phyloP scores from a whole-genome alignment of 1,140 invertebrate species.

The Scaptomyza hsui region DNA sequence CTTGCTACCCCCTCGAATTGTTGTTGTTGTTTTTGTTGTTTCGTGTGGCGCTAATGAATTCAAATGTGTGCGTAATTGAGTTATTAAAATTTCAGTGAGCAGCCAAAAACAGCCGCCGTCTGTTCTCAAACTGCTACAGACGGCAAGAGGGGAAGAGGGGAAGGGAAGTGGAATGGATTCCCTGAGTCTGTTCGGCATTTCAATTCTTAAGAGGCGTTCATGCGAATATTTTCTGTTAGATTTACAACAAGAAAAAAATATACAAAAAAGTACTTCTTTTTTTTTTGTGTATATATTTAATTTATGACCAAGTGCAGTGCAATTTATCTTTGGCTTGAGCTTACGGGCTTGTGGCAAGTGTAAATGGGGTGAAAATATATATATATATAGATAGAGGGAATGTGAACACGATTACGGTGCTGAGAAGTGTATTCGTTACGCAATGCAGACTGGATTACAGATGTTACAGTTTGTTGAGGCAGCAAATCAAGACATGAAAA shows the following conservation, averaged over 20 bases:
- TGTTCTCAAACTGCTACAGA: slow-evolving; percentile 11
- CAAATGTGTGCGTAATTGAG: slow-evolving; percentile 82
- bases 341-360: slow-evolving; percentile 8
- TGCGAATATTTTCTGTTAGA: slow-evolving; percentile 48
- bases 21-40: slow-evolving; percentile 42
- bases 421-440: slow-evolving; percentile 24
- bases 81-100: slow-evolving; percentile 79
- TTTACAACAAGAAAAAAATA: slow-evolving; percentile 28
- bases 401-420: not conserved
- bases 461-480: not conserved
- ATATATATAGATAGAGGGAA: slow-evolving; percentile 1
- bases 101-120: slow-evolving; percentile 33
- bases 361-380: slow-evolving; percentile 20
- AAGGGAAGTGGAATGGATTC: not conserved
- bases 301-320: slow-evolving; percentile 59
- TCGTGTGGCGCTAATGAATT: slow-evolving; percentile 74
- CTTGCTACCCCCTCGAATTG: slow-evolving; percentile 30
- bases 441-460: slow-evolving; percentile 44
- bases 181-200: slow-evolving; percentile 13
- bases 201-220: slow-evolving; percentile 73
- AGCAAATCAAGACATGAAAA: not conserved
- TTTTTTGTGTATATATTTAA: slow-evolving; percentile 51
- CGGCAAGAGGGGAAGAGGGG: not conserved
- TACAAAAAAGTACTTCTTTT: not conserved
- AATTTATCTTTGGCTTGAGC: slow-evolving; percentile 42